Evolutionary conservation across 2,888 invertebrate species (phyloP).

Genomic region (Ophioninae sp.): DNA sequence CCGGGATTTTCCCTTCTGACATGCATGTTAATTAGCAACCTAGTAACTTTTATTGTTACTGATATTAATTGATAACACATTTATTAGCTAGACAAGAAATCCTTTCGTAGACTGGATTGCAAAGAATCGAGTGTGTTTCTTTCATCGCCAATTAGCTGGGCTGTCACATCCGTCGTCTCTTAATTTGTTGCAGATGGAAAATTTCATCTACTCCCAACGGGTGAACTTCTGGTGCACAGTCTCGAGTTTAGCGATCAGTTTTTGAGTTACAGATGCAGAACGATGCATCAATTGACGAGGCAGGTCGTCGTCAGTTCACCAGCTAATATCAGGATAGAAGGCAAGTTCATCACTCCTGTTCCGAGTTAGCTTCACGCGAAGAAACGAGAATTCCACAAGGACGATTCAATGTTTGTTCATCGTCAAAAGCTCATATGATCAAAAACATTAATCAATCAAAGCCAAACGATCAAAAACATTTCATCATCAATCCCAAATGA

Average conservation of each 20-base stretch:
- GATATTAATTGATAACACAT: too few species aligned
- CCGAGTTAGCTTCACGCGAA: background rate
- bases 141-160: background rate
- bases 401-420: too few species aligned
- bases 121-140: background rate
- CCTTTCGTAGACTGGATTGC: background rate
- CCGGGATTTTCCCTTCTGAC: too few species aligned
- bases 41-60: too few species aligned
- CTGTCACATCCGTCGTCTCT: background rate
- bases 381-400: background rate
- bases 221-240: slow-evolving; percentile 88
- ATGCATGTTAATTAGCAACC: too few species aligned
- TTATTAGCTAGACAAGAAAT: too few species aligned
- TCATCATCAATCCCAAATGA: too few species aligned
- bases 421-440: too few species aligned
- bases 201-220: slow-evolving; percentile 88
- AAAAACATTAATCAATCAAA: too few species aligned
- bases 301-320: slow-evolving; percentile 87
- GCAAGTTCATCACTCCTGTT: slow-evolving; percentile 80
- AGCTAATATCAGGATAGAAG: slow-evolving; percentile 87
- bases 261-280: slow-evolving; percentile 87
- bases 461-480: too few species aligned
- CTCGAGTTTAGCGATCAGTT: slow-evolving; percentile 89
- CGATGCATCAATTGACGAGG: slow-evolving; percentile 88
- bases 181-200: slow-evolving; percentile 85